A percentile compares a stretch with the other conserved stretches of the same genome.
Conservation (phyloP, 2,113 vertebrate species). For the Serilophus lunatus region DNA sequence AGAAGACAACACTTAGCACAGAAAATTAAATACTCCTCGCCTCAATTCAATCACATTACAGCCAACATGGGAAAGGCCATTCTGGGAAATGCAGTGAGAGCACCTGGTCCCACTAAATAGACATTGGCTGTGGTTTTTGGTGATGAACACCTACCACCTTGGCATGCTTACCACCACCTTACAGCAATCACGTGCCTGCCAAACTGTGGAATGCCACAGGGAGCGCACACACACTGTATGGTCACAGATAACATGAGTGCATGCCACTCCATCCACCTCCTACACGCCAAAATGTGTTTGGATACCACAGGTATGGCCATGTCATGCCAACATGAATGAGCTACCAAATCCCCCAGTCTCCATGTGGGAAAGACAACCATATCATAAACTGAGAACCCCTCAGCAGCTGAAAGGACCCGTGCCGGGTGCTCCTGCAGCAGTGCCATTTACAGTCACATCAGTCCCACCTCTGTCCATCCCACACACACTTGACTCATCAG, state of each 20-base stretch:
- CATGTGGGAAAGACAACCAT: background rate
- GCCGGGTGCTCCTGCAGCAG: background rate
- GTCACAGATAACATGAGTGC: background rate
- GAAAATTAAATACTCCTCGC: fast-evolving
- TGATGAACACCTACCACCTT: too few species aligned
- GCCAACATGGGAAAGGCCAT: background rate
- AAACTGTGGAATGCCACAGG: background rate
- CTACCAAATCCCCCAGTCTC: background rate
- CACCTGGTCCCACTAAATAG: too few species aligned
- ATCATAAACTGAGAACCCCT: background rate
- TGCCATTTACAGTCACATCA: background rate
- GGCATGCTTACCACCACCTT: too few species aligned
- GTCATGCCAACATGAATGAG: fast-evolving
- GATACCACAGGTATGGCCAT: fast-evolving
- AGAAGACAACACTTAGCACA: too few species aligned
- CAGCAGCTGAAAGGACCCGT: background rate
- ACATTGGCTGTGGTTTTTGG: too few species aligned
- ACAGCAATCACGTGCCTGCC: too few species aligned
- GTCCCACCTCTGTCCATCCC: background rate
- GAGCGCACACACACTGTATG: fast-evolving
- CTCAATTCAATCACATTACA: fast-evolving
- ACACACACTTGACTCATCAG: background rate
- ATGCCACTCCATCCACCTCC: background rate
- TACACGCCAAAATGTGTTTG: fast-evolving
- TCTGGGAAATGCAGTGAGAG: background rate